Percentiles rank a stretch among this genome's conserved stretches.
Evolutionary conservation across 2,888 invertebrate species (phyloP).

Genomic region (Hymenopus coronatus): DNA sequence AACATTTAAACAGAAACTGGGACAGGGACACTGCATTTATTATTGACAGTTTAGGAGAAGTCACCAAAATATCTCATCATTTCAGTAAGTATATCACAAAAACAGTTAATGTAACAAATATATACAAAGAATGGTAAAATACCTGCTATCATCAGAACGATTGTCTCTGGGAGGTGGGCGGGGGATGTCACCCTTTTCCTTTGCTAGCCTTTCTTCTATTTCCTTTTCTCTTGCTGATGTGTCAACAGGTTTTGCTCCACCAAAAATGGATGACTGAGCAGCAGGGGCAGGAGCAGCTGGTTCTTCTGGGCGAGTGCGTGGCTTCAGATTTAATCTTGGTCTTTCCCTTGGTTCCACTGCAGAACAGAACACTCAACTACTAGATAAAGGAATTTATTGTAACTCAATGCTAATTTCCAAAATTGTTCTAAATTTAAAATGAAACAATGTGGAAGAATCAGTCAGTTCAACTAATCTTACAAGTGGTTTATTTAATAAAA

Average conservation of each 20-base stretch:
- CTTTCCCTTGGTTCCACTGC: constrained; percentile 62
- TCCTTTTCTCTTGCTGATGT: constrained; percentile 86
- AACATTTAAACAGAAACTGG: no score
- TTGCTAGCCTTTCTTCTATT: constrained; percentile 83
- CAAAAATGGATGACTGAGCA: constrained; percentile 74
- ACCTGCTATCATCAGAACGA: constrained; percentile 1
- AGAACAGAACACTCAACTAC: constrained; percentile 30
- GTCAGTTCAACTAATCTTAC: no score
- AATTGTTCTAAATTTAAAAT: no score
- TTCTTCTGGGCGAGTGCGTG: constrained; percentile 74
- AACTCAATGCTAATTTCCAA: no score
- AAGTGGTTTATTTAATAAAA: no score
- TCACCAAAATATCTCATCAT: background rate
- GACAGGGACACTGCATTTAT: no score
- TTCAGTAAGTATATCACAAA: background rate
- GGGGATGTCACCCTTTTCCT: constrained; percentile 39
- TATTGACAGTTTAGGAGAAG: no score
- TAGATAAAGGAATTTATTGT: no score
- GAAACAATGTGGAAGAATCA: no score
- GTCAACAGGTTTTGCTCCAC: constrained; percentile 93
- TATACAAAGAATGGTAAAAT: background rate
- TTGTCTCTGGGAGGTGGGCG: background rate
- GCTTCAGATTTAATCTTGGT: constrained; percentile 75
- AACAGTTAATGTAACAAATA: background rate
- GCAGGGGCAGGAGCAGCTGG: constrained; percentile 37